Base-by-base conservation (phyloP, 2,113 vertebrate genomes). In the Syngnathus typhle region DNA sequence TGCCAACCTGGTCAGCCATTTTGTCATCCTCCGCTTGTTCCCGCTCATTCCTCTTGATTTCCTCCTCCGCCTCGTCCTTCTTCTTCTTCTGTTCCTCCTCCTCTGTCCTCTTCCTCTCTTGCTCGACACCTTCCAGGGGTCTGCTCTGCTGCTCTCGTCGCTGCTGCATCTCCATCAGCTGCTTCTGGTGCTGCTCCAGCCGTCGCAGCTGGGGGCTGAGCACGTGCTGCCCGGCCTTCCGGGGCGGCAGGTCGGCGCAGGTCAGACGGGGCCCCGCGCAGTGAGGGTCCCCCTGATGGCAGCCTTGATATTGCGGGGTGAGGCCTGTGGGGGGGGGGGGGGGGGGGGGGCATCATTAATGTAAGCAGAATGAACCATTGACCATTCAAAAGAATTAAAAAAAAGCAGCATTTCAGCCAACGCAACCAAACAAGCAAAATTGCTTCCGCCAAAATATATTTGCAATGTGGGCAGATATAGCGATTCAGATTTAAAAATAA, bases 151-250 rank as follows among this genome's bases (percentile, higher is more conserved):
- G 81, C 60, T 88, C 84, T 39, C 84, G 68, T n/a, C 88, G 85
- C 2, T 88, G 87, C 82, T 91, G 85, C 62, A 92, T 63, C 74
- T 89, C 86, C 69, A 71, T 80, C 73, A 92, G 84, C 64, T 91
- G 88, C 5, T 75, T 76, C 75, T 91, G 91, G 73, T 91, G 90
- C 7, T 85, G 86, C 82, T 91, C 89, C 69, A 91, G 86, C 59
- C 89, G 54, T 41, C 78, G 82, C 52, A 92, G 88, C 84, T 92
- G 91, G 0, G 86, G 80, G 65, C 87, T 89, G 66, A 84, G 69
- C 0, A 77, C 59, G 59, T 80, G 80, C 36, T 55, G 71, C 37
- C 74, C 79, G 2, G 23, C 72, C 69, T 70, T 83, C 41, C 88
- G 69, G 36, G 89, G 89, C 0, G 86, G 90, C 43, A 89, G 87